These are phyloP conservation scores for Ormyrus rosae DNA, from an alignment of 2,888 invertebrate genomes.

Conservation along the genomic window DNA sequence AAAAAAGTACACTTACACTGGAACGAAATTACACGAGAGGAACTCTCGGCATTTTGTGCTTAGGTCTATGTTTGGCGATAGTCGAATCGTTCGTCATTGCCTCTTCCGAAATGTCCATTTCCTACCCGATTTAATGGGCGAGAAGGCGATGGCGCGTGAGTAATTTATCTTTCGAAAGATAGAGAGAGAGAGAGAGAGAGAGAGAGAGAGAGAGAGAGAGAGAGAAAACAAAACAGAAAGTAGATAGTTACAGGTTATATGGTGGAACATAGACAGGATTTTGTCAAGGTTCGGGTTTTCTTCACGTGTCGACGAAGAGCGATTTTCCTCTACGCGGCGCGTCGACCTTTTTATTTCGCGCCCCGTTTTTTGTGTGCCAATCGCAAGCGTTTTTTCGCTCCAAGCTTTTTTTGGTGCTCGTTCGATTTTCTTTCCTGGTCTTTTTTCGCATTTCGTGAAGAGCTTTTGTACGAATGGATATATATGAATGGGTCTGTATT, in stretches of 20 bases:
- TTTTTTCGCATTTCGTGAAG: background rate
- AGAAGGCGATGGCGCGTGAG: constrained; percentile 63
- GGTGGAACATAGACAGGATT: too few relatives aligned
- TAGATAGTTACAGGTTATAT: too few relatives aligned
- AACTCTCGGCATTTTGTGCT: too few relatives aligned
- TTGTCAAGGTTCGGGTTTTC: background rate
- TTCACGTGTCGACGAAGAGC: background rate
- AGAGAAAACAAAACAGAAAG: too few relatives aligned
- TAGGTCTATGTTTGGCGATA: background rate
- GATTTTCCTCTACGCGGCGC: background rate
- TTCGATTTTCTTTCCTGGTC: constrained; percentile 16
- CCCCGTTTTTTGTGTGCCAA: background rate
- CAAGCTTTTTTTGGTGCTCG: background rate
- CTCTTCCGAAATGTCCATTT: background rate
- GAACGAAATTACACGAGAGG: too few relatives aligned
- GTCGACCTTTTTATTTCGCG: background rate
- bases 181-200: too few relatives aligned
- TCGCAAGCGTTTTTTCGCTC: background rate
- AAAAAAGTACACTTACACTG: too few relatives aligned
- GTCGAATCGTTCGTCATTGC: constrained; percentile 9
- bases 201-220: too few relatives aligned
- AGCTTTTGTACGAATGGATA: background rate
- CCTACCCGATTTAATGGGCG: constrained; percentile 64
- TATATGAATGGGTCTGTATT: background rate
- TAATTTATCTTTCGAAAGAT: constrained; percentile 63